Base-by-base conservation (phyloP, 1,140 invertebrate genomes). In the Drosophila gunungcola region DNA sequence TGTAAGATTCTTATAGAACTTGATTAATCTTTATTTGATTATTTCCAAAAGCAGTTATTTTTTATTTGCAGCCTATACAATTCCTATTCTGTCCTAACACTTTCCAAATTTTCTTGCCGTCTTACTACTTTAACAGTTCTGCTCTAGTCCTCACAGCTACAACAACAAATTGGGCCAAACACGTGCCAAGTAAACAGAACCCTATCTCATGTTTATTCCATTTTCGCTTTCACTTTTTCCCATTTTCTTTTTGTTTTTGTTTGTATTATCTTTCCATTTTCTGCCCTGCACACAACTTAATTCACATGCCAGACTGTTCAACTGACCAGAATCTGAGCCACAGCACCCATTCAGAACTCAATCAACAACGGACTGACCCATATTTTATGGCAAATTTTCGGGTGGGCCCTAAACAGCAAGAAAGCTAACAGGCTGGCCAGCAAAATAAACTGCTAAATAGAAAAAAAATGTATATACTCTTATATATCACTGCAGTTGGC, bases 311-410 rank as follows among this genome's bases (percentile, higher is more conserved):
- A 57, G 62, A 34, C 53, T 36, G 53, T 38, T 51, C 62, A 36
- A 53, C 21, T 56, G 68, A 39, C 65, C 65, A 57, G 51, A 70
- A 72, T 49, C 64, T 57, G 46, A 68, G 64, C 60, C 60, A 64
- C 36, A 49, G 36, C 29, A 9, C 34, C 27, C 41, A 49, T 41
- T 57, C 61, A 63, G 68, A 88, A 78, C 82, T 85, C 82, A 85
- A 85, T 85, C 83, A 85, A 70, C 74, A 82, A 67, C 43, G 64
- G 61, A 36, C 73, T 86, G 82, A 86, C 82, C 82, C 83, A 86
- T 67, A 86, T 86, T 82, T 78, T 70, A 82, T 74, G 70, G 74
- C 46, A 73, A 74, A 83, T 79, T 83, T 88, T 57, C 38, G 51
- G 52, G 36, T 51, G 49, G 64, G 43, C 58, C 79, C 74, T 74